phyloP scores from a whole-genome alignment of 2,797 vertebrate genomes.

The Miichthys miiuy region DNA sequence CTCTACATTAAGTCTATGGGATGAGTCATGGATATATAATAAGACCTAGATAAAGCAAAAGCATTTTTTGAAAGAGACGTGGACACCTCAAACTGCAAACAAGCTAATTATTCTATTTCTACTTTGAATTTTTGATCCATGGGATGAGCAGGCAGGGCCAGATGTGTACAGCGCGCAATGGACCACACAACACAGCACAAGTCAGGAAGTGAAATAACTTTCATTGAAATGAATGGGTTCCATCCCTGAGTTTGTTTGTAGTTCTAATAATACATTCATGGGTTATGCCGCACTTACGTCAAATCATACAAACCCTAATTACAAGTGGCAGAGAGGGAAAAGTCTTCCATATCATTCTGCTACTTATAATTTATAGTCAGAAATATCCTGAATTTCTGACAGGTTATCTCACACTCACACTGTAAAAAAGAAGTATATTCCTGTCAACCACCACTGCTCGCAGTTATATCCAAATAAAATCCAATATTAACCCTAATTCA shows the following conservation, averaged over 20 bases:
- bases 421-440: background rate
- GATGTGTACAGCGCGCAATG: background rate
- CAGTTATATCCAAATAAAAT: background rate
- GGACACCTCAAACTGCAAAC: too few relatives aligned
- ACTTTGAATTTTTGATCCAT: too few relatives aligned
- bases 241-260: background rate
- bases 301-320: background rate
- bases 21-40: too few relatives aligned
- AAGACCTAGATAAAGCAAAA: too few relatives aligned
- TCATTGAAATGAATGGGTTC: background rate
- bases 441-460: background rate
- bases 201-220: background rate
- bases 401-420: background rate
- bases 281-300: background rate
- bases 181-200: background rate
- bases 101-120: too few relatives aligned
- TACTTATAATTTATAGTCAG: background rate
- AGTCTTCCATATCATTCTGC: background rate
- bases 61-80: too few relatives aligned
- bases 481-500: background rate
- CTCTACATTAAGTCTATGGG: background rate
- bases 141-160: background rate
- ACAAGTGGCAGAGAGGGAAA: background rate
- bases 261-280: conserved; percentile 8
- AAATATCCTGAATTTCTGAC: background rate